Conservation (phyloP, 2,888 invertebrate species). For the Amphipoea lucens region DNA sequence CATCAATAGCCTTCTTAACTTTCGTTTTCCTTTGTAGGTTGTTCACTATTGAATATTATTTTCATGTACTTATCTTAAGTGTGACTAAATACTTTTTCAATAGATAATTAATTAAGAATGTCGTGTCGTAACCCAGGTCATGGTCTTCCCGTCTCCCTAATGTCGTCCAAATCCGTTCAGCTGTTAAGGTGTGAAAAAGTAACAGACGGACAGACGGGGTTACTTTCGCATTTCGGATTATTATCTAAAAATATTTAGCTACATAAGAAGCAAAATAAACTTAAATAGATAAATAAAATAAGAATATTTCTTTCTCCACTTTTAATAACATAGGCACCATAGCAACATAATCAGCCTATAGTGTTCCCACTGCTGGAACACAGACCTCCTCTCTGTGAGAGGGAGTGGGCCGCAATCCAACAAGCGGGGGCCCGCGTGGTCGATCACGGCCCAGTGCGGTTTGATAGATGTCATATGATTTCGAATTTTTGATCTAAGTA, state of each 20-base stretch:
- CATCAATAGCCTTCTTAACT: slow-evolving; percentile 9
- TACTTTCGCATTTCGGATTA: background rate
- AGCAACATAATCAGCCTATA: no score
- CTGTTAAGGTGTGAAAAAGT: background rate
- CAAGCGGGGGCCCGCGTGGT: no score
- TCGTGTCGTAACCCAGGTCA: background rate
- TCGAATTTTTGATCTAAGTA: no score
- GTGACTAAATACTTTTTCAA: background rate
- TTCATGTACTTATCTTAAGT: background rate
- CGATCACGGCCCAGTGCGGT: no score
- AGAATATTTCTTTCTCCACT: background rate
- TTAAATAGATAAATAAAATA: background rate
- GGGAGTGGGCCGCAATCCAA: no score
- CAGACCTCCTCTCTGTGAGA: no score
- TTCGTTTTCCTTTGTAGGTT: slow-evolving; percentile 12
- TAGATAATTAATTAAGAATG: background rate
- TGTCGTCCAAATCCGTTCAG: background rate
- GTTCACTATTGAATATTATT: background rate
- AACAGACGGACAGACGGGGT: background rate
- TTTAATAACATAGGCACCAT: background rate
- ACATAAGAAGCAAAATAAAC: background rate
- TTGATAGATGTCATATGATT: no score
- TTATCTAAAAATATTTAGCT: background rate
- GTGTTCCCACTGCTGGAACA: no score
- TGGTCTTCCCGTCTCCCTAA: background rate